These are phyloP conservation scores for Plecotus auritus DNA, from an alignment of 2,113 vertebrate genomes.

Conservation along the genomic window DNA sequence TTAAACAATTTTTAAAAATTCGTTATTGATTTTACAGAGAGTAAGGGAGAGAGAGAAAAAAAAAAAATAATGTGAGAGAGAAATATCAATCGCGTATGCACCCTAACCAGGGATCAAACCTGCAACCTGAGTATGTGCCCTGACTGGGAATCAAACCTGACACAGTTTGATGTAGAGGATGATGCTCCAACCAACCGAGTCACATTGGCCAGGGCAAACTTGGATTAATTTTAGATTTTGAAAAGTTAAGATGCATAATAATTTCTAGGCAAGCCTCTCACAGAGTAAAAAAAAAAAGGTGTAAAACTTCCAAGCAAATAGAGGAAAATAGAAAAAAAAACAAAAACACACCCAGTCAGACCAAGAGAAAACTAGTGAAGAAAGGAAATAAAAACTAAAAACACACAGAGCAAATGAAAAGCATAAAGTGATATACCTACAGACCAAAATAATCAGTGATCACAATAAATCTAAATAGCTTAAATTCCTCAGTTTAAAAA, in stretches of 20 bases:
- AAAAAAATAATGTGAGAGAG: too few relatives aligned
- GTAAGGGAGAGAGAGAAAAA: too few relatives aligned
- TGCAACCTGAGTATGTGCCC: too few relatives aligned
- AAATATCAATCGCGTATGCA: too few relatives aligned
- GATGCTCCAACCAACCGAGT: neutral
- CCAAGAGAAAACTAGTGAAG: neutral
- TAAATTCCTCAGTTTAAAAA: neutral
- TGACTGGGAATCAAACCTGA: neutral
- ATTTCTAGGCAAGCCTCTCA: neutral
- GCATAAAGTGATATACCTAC: neutral
- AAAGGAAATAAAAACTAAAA: neutral
- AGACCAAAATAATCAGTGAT: neutral
- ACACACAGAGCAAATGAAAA: neutral
- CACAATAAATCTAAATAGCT: neutral
- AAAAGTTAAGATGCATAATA: neutral
- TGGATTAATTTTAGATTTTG: neutral
- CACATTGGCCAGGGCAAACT: neutral
- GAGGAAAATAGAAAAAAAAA: neutral
- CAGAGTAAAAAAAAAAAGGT: neutral
- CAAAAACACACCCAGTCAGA: neutral
- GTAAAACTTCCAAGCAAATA: neutral
- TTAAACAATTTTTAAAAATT: neutral
- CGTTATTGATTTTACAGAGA: too few relatives aligned
- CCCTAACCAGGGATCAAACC: too few relatives aligned
- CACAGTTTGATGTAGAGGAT: neutral